phyloP scores from a whole-genome alignment of 2,888 invertebrate genomes.

The Leptopilina drosophilae region DNA sequence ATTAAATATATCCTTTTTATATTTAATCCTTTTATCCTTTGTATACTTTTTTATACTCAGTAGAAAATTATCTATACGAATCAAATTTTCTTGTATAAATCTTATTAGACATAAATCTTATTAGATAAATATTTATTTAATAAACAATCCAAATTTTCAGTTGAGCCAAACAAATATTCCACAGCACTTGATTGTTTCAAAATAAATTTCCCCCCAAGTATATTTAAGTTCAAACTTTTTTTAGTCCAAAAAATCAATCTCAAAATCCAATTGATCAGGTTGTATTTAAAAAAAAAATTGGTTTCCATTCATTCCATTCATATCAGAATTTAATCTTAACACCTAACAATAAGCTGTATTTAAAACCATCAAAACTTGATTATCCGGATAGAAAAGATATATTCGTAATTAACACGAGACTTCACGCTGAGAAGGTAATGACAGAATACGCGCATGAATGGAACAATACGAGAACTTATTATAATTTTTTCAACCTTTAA shows the following conservation, averaged over 20 bases:
- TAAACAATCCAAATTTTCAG: too few relatives aligned
- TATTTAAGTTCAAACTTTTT: not conserved
- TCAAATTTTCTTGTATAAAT: too few relatives aligned
- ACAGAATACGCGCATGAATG: not conserved
- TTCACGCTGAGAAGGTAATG: slow-evolving; percentile 31
- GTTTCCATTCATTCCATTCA: not conserved
- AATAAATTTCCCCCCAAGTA: too few relatives aligned
- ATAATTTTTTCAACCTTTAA: slow-evolving; percentile 7
- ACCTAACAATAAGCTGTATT: slow-evolving; percentile 24
- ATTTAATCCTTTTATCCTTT: too few relatives aligned
- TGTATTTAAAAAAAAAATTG: not conserved
- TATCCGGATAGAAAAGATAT: slow-evolving; percentile 13
- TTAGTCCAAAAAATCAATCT: not conserved
- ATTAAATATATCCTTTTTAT: too few relatives aligned
- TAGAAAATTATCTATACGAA: too few relatives aligned
- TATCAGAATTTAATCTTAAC: slow-evolving; percentile 22
- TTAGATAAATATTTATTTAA: too few relatives aligned
- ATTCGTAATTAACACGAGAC: slow-evolving; percentile 19
- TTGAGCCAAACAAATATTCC: too few relatives aligned
- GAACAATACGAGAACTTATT: slow-evolving; percentile 3
- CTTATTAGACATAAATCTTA: too few relatives aligned
- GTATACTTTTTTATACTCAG: too few relatives aligned
- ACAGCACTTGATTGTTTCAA: too few relatives aligned
- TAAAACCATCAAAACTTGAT: slow-evolving; percentile 31
- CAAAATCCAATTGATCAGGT: not conserved